Conservation (phyloP, 2,888 invertebrate species). For the Epinotia nisella region DNA sequence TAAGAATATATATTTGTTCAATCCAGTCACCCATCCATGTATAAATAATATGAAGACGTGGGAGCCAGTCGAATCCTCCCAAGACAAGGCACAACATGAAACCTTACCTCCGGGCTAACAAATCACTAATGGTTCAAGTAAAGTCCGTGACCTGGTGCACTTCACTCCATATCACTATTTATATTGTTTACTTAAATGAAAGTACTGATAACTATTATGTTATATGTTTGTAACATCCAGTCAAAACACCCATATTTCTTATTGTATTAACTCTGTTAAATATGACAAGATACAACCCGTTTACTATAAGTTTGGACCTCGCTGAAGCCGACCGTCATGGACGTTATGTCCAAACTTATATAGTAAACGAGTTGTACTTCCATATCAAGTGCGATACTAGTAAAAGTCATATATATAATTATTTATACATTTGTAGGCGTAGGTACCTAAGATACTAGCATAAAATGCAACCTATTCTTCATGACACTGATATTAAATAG, state of each 20-base stretch:
- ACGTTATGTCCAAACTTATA: no score
- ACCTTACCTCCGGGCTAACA: slow-evolving; percentile 76
- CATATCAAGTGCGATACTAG: not conserved
- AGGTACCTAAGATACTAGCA: not conserved
- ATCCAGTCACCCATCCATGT: slow-evolving; percentile 8
- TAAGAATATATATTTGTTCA: slow-evolving; percentile 6
- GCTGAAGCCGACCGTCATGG: no score
- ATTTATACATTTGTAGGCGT: no score
- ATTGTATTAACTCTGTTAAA: not conserved
- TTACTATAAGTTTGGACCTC: no score
- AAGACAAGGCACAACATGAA: slow-evolving; percentile 61
- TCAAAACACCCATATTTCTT: slow-evolving; percentile 1
- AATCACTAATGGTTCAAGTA: slow-evolving; percentile 77
- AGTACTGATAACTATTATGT: not conserved
- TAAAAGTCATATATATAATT: no score
- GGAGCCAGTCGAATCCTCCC: slow-evolving; percentile 20
- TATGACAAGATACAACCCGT: not conserved
- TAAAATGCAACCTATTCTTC: not conserved
- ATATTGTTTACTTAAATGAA: slow-evolving; percentile 7
- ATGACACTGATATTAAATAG: not conserved
- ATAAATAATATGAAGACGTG: slow-evolving; percentile 46
- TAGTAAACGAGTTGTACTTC: no score
- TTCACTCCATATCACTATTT: slow-evolving; percentile 1
- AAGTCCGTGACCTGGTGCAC: slow-evolving; percentile 41
- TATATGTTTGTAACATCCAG: not conserved